Conservation (phyloP, 2,888 invertebrate species). For the Clistopyga incitator region DNA sequence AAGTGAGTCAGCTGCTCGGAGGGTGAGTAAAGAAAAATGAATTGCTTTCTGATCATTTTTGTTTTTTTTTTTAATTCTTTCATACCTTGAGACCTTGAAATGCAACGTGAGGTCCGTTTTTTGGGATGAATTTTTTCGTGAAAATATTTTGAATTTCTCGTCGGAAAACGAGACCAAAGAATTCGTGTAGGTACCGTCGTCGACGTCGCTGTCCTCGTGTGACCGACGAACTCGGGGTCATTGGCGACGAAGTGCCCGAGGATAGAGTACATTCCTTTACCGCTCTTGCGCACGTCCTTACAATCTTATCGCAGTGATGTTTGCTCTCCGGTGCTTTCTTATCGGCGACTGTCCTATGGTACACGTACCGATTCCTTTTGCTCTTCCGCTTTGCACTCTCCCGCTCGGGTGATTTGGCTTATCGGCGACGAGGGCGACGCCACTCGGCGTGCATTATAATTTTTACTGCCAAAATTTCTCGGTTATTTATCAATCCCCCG, state of each 20-base stretch:
- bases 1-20: neutral
- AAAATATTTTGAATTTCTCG: neutral
- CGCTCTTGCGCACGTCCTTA: conserved; percentile 68
- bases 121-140: too few relatives aligned
- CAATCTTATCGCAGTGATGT: conserved; percentile 71
- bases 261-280: conserved; percentile 58
- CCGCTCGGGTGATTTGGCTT: conserved; percentile 29
- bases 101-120: too few relatives aligned
- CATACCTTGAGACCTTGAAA: neutral
- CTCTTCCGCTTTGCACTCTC: conserved; percentile 69
- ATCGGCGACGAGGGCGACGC: conserved; percentile 18
- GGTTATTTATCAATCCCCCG: neutral
- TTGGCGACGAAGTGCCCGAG: conserved; percentile 31
- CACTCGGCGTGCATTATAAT: conserved; percentile 5
- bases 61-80: too few relatives aligned
- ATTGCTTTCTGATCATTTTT: too few relatives aligned
- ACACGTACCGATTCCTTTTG: conserved; percentile 68
- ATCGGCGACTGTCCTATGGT: conserved; percentile 70
- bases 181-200: neutral
- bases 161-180: neutral
- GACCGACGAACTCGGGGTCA: conserved; percentile 48
- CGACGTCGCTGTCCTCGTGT: neutral
- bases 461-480: conserved; percentile 3
- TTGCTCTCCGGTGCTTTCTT: conserved; percentile 69
- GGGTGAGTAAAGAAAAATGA: conserved; percentile 32